Conservation (phyloP, 35 echinoderm and acorn worm species). For the Patiria miniata region DNA sequence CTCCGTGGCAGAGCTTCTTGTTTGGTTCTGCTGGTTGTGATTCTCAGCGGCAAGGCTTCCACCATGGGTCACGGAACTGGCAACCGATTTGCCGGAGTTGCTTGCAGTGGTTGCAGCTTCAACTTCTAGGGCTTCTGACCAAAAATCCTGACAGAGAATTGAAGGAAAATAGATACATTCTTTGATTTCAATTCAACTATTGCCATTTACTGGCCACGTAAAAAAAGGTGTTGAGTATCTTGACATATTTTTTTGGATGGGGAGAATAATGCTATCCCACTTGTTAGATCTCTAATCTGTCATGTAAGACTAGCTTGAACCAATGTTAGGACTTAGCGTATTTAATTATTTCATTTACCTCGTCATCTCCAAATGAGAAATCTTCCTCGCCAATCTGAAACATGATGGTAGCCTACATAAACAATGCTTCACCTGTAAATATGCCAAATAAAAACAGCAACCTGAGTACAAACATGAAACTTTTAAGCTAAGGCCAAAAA, state of each 20-base stretch:
- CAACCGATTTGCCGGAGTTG: neutral
- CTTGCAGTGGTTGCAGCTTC: neutral
- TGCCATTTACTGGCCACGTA: too few relatives aligned
- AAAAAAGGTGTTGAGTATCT: too few relatives aligned
- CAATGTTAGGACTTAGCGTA: too few relatives aligned
- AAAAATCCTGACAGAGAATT: neutral
- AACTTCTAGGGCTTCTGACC: neutral
- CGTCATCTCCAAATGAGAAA: slow-evolving; percentile 33
- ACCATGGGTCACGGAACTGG: neutral
- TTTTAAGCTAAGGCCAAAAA: too few relatives aligned
- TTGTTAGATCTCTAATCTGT: too few relatives aligned
- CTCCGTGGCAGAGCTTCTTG: neutral
- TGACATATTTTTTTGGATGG: too few relatives aligned
- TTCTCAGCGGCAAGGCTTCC: neutral
- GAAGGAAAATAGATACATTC: neutral
- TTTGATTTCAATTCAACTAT: too few relatives aligned
- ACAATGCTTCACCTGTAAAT: neutral
- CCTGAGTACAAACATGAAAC: too few relatives aligned
- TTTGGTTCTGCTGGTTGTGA: neutral
- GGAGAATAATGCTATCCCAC: too few relatives aligned
- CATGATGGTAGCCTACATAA: neutral
- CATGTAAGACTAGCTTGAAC: too few relatives aligned
- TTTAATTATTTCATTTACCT: slow-evolving; percentile 16
- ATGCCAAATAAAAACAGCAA: neutral
- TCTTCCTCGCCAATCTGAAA: slow-evolving; percentile 38